Evolutionary conservation across 30 jellyfish, hydroid and myxozoan genomes (phyloP).

Genomic region (Pseudorhiza aurosa): DNA sequence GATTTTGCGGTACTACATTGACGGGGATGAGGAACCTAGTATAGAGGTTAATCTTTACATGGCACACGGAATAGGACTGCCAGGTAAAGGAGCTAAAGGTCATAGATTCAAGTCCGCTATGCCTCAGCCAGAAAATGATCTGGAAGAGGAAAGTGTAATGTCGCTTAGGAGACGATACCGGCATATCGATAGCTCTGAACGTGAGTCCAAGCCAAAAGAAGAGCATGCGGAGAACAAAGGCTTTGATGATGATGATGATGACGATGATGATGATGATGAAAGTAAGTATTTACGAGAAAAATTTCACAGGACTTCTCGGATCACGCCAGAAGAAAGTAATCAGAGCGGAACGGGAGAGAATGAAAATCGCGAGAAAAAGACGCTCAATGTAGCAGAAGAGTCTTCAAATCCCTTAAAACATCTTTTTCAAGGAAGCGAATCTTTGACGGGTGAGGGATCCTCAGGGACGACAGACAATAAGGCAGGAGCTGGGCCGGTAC

Average conservation of each 20-base stretch:
- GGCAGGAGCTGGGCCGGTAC: constrained; percentile 14
- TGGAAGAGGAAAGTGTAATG: neutral
- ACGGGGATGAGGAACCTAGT: constrained; percentile 66
- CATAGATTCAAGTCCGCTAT: neutral
- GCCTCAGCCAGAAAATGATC: neutral
- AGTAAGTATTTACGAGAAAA: neutral
- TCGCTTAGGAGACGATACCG: neutral
- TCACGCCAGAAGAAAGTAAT: neutral
- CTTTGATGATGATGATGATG: neutral
- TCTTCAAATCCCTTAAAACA: neutral
- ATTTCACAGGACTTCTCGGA: neutral
- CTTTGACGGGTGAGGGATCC: neutral
- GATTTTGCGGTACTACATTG: constrained; percentile 72
- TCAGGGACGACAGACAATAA: neutral
- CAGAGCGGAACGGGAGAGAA: no score
- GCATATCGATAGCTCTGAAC: no score
- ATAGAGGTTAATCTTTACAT: constrained; percentile 68
- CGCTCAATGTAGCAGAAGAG: neutral
- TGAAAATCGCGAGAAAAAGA: neutral
- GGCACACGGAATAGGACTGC: constrained; percentile 81
- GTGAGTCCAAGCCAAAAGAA: neutral
- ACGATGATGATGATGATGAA: neutral
- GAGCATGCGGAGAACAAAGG: neutral
- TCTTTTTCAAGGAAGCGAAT: neutral
- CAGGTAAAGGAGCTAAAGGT: neutral